These are phyloP conservation scores for Andinoacara biseriatus DNA, from an alignment of 2,113 vertebrate species.

Conservation along the genomic window DNA sequence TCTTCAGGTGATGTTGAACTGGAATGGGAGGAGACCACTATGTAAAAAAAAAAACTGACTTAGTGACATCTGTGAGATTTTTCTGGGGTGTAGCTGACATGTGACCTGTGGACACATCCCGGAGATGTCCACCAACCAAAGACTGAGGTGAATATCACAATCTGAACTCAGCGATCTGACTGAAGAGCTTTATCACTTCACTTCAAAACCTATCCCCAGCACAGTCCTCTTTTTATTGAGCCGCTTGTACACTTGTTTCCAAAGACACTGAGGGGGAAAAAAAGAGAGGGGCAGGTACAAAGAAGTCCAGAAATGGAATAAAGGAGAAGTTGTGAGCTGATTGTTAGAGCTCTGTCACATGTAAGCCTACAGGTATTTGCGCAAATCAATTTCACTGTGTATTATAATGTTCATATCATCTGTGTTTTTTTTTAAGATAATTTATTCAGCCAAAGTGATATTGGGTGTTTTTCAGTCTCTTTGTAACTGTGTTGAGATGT, in stretches of 20 bases:
- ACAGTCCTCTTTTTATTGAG: slow-evolving; percentile 32
- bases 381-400: slow-evolving; percentile 56
- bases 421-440: slow-evolving; percentile 66
- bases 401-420: slow-evolving; percentile 50
- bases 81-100: neutral
- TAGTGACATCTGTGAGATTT: neutral
- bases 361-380: slow-evolving; percentile 53
- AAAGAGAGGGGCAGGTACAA: slow-evolving; percentile 20
- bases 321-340: slow-evolving; percentile 15
- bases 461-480: slow-evolving; percentile 49
- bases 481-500: slow-evolving; percentile 48
- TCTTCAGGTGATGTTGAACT: slow-evolving; percentile 94
- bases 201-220: slow-evolving; percentile 34
- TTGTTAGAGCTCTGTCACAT: slow-evolving; percentile 27
- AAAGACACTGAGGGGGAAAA: slow-evolving; percentile 14
- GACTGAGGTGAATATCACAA: slow-evolving; percentile 14
- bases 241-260: slow-evolving; percentile 30
- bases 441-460: slow-evolving; percentile 76
- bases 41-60: slow-evolving; percentile 84
- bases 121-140: neutral
- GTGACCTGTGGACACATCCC: slow-evolving; percentile 9
- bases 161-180: slow-evolving; percentile 5
- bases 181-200: slow-evolving; percentile 21
- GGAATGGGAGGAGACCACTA: slow-evolving; percentile 99
- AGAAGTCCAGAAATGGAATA: slow-evolving; percentile 11